Percentiles rank a stretch among this genome's conserved stretches.
Evolutionary conservation across 30 jellyfish, hydroid and myxozoan species (phyloP).

Genomic region (Sanderia malayensis): DNA sequence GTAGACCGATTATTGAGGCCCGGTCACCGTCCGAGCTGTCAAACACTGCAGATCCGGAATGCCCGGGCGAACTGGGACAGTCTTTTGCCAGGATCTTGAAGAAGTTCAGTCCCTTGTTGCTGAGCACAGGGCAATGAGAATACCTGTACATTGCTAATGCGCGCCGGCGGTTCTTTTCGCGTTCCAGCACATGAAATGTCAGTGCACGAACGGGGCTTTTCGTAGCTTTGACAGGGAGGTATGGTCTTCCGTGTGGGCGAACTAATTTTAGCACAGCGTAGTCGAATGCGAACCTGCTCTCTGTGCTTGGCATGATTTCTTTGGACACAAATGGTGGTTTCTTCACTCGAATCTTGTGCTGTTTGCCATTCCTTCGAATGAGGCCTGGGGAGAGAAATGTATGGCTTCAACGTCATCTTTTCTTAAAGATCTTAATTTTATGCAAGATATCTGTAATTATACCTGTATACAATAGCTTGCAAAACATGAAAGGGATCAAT

Average conservation of each 20-base stretch:
- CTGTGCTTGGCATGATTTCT: constrained; percentile 36
- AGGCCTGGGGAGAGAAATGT: constrained; percentile 18
- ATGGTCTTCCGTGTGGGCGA: constrained; percentile 54
- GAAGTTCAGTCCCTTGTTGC: neutral
- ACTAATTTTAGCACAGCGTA: constrained; percentile 49
- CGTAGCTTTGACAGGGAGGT: constrained; percentile 22
- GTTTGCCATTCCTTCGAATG: constrained; percentile 56
- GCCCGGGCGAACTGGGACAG: constrained; percentile 51
- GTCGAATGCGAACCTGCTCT: constrained; percentile 39
- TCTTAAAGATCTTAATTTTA: too few species aligned
- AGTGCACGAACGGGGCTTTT: constrained; percentile 13
- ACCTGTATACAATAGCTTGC: too few species aligned
- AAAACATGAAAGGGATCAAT: too few species aligned
- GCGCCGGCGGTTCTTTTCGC: constrained; percentile 5
- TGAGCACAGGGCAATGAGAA: constrained; percentile 31
- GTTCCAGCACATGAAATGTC: constrained; percentile 26
- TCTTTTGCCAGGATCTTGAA: constrained; percentile 24
- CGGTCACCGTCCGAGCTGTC: constrained; percentile 2
- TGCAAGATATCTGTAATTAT: too few species aligned
- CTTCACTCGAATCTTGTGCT: constrained; percentile 56
- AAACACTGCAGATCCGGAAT: constrained; percentile 59
- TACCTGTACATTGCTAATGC: constrained; percentile 17
- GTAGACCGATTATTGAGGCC: constrained; percentile 29
- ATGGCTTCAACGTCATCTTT: too few species aligned
- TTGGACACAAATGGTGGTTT: constrained; percentile 29